These are phyloP conservation scores for Upupa epops DNA, from an alignment of 2,113 vertebrate genomes.

Conservation along the genomic window DNA sequence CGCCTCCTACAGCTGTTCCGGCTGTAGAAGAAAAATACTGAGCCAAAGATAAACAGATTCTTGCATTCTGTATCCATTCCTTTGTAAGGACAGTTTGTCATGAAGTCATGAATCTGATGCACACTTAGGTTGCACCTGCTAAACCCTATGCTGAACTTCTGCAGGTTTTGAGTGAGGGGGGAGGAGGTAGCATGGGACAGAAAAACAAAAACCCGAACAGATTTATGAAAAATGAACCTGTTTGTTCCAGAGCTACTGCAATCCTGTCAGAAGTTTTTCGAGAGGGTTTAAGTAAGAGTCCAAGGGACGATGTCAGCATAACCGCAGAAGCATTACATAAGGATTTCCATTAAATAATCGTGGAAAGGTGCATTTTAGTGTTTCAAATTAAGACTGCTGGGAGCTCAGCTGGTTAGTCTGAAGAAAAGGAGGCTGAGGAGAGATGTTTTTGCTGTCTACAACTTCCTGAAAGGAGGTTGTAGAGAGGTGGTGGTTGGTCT, in stretches of 20 bases:
- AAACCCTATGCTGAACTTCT: background rate
- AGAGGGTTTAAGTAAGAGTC: background rate
- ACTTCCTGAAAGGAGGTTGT: too few relatives aligned
- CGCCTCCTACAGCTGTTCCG: background rate
- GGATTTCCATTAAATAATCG: background rate
- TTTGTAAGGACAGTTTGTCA: background rate
- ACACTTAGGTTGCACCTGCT: background rate
- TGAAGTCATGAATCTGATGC: background rate
- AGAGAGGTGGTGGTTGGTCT: too few relatives aligned
- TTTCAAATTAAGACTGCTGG: background rate
- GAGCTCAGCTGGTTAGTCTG: too few relatives aligned
- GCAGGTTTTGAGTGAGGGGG: background rate
- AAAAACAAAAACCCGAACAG: background rate
- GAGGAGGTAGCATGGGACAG: background rate
- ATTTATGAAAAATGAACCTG: background rate
- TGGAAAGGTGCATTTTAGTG: background rate
- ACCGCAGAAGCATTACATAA: background rate
- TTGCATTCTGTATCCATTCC: background rate
- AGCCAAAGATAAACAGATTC: background rate
- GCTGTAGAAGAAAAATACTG: background rate
- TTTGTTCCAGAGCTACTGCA: background rate
- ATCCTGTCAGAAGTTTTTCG: background rate
- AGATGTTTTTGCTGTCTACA: too few relatives aligned
- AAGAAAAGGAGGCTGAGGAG: too few relatives aligned
- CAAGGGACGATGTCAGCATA: background rate